Evolutionary conservation across 1,140 invertebrate species (phyloP), one percentile per base, ranked within the genome.

Genomic region (Drosophila paulistorum): DNA sequence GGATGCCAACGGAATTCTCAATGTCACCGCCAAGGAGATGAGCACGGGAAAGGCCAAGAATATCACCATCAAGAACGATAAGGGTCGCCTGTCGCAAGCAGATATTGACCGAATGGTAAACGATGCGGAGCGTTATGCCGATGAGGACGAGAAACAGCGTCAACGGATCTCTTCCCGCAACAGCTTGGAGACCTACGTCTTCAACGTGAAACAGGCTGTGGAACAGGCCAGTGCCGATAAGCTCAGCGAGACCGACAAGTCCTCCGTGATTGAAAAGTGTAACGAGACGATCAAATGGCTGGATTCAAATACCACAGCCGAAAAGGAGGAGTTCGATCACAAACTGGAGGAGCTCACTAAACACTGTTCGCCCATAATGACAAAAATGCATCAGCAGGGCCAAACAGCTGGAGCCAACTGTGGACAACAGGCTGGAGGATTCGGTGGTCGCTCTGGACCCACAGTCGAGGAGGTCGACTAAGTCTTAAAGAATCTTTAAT

Each of bases 11-110:
- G 94, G 94, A 30, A 95, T 95, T 65, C 71, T 94, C 51, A 95
- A 94, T 79, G 96, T 96, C 6, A 93, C 94, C 0, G 94, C 94
- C 20, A 93, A 93, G 67, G 94, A 95, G 77, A 93, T 92, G 68
- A 93, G 93, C 61, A 94, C 93, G 0, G 93, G 94, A 5, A 93
- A 93, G 94, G 51, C 94, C 92, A 65, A 94, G 93, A 96, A 97
- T 85, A 97, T 97, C 76, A 96, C 95, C 13, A 97, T 97, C 71
- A 96, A 95, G 30, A 97, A 97, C 85, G 96, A 97, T 90, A 97
- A 97, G 85, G 96, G 96, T 41, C 94, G 97, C 64, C 92, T 97
- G 3, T 94, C 94, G 7, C 96, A 97, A 84, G 95, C 96, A 26
- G 96, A 97, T 73, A 97, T 97, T 81, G 96, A 97, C 66, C 81